These are phyloP conservation scores for Ennomos erosarius DNA, from an alignment of 2,888 invertebrate genomes.

Conservation along the genomic window DNA sequence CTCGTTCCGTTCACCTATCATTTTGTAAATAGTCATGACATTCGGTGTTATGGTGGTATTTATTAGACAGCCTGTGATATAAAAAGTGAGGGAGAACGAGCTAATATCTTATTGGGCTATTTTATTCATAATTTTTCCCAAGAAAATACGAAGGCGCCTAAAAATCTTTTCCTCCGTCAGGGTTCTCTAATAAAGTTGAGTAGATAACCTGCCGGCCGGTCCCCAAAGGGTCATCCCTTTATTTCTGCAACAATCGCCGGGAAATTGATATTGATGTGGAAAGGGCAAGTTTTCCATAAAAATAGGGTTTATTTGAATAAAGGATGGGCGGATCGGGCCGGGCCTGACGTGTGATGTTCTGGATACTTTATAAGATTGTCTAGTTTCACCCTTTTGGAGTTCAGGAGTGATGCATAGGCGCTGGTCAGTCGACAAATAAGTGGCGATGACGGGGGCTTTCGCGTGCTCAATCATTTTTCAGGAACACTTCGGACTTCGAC, in stretches of 20 bases:
- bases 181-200: constrained; percentile 78
- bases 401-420: constrained; percentile 61
- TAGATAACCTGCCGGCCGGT: constrained; percentile 72
- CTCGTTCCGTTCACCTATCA: constrained; percentile 38
- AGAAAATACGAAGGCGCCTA: constrained; percentile 31
- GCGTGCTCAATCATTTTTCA: constrained; percentile 41
- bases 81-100: too few species aligned
- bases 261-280: constrained; percentile 86
- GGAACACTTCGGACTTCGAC: constrained; percentile 17
- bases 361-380: constrained; percentile 78
- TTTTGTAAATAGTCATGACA: constrained; percentile 57
- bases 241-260: constrained; percentile 84
- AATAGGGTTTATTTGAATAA: constrained; percentile 86
- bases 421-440: constrained; percentile 50
- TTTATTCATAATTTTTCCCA: constrained; percentile 10
- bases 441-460: constrained; percentile 47
- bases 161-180: constrained; percentile 60
- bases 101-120: constrained; percentile 11
- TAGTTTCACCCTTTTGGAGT: constrained; percentile 51
- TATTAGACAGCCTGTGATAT: constrained; percentile 24
- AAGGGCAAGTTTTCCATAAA: constrained; percentile 85
- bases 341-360: constrained; percentile 70
- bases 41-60: constrained; percentile 47
- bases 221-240: constrained; percentile 85
- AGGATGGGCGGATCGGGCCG: constrained; percentile 76